A percentile compares a stretch with the other conserved stretches of the same genome.
phyloP scores from a whole-genome alignment of 2,888 invertebrate genomes.

The Phytoseiulus persimilis region DNA sequence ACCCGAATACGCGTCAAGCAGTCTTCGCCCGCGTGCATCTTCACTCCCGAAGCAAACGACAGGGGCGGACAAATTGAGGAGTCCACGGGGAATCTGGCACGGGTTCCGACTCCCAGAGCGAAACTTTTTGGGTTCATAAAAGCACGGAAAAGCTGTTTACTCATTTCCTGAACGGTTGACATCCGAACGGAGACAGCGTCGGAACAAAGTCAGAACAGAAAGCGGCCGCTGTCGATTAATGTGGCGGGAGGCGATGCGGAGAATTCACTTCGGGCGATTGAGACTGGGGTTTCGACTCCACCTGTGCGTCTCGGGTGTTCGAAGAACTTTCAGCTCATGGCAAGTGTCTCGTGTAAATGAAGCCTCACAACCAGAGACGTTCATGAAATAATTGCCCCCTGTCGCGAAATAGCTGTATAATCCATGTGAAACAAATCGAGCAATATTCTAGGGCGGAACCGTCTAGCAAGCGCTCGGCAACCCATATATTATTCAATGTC shows the following conservation, averaged over 20 bases:
- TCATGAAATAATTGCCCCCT: neutral
- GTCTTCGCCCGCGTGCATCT: too few species aligned
- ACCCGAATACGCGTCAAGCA: too few species aligned
- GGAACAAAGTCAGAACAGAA: neutral
- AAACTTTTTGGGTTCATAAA: too few species aligned
- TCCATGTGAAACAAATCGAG: neutral
- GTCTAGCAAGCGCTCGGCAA: neutral
- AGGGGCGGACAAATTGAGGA: too few species aligned
- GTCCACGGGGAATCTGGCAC: too few species aligned
- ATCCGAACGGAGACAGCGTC: neutral
- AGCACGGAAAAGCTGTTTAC: too few species aligned
- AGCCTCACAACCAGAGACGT: neutral
- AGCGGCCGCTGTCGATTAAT: neutral
- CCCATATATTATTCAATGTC: neutral
- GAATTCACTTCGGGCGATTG: neutral
- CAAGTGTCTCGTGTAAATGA: conserved; percentile 5
- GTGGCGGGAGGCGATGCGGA: neutral
- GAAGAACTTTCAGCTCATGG: neutral
- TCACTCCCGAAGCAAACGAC: too few species aligned
- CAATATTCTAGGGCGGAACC: neutral
- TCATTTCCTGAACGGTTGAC: too few species aligned
- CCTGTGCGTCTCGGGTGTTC: neutral
- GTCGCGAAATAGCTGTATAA: conserved; percentile 5
- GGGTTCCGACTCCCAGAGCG: too few species aligned
- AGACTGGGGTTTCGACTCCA: neutral